Evolutionary conservation across 2,797 vertebrate genomes (phyloP), one percentile per base, ranked within the genome.

Genomic region (Anguilla marmorata): DNA sequence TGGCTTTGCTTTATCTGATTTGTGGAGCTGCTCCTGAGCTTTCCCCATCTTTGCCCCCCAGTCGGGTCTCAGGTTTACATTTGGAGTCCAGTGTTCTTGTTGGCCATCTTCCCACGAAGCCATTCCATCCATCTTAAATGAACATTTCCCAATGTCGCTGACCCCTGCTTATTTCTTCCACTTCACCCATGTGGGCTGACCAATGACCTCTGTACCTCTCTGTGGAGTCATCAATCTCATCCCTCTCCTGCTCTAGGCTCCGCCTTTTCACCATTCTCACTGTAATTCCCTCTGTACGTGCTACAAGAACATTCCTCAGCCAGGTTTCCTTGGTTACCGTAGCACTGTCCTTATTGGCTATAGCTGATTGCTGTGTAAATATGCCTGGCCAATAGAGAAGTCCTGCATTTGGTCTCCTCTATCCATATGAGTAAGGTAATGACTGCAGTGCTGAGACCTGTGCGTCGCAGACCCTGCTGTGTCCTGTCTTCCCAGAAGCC

Each of bases 141-240:
- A 48, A 82, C 45, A 11, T 82, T 82, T 82, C 79, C 37, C 79
- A 41, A 79, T 79, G 74, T 21, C 33, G 1, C 79, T 82, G 79
- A 48, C 79, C 45, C 79, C 79, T 50, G 8, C 79, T 82, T 50
- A 48, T 82, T 82, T 48, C 19, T 24, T 50, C 24, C 79, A 37
- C 24, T 24, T 50, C 24, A n/a, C 45, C 41, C 79, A 50, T n/a
- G 12, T 48, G 21, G 21, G 41, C n/a, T 41, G 69, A 74, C 74
- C 21, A 60, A 60, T 60, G 16, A 60, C 16, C 24, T 37, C 72
- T 79, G 74, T 21, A 79, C 12, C 74, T 79, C 74, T 79, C 33
- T 41, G 14, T 79, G 74, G 30, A 79, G 45, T 82, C 79, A 50
- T 82, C 79, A 50, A n/a, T 82, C 41, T 82, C 79, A 50, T 33